Base-by-base conservation (phyloP, 2,888 invertebrate genomes). In the Andricus curvator region DNA sequence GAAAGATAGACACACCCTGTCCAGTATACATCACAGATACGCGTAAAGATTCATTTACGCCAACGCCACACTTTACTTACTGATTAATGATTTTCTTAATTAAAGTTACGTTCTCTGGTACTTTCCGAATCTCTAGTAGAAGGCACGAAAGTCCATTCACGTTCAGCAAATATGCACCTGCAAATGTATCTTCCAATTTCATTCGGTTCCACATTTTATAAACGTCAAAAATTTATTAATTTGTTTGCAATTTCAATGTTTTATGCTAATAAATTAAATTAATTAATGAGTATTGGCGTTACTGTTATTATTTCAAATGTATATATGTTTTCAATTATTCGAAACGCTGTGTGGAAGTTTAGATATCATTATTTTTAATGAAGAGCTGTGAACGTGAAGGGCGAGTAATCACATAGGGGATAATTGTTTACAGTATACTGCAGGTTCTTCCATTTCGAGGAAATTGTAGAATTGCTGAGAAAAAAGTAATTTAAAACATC, bases 31-130 rank as follows among this genome's bases (percentile, higher is more conserved):
- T 74, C 70, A 74, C 17, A 22, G 70, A 33, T 74, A 33, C 68
- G 44, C 8, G 56, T 70, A 51, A 29, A 56, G 51, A 74, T 74
- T 33, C 56, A 56, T 74, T 74, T 15, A 56, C n/a, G 74, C 74
- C 74, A 74, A 33, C 51, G 56, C 56, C 74, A 74, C 74, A 37
- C 74, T 74, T 56, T 74, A 74, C 74, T 33, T n/a, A 56, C 56
- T 74, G 56, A 74, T 74, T 74, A 74, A 74, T 74, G 74, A 74
- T 56, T 56, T 74, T 56, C 74, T 74, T 74, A 74, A 74, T 74
- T 74, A 74, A 74, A 74, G 56, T 29, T 33, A 51, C 56, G 2
- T 51, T 33, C 56, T 51, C 29, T n/a, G 29, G 51, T 74, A 37
- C 56, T 74, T 56, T 13, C 25, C 13, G 25, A 25, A 4, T 44